Base-by-base conservation (phyloP, 2,113 vertebrate species). In the Cinclus cinclus region DNA sequence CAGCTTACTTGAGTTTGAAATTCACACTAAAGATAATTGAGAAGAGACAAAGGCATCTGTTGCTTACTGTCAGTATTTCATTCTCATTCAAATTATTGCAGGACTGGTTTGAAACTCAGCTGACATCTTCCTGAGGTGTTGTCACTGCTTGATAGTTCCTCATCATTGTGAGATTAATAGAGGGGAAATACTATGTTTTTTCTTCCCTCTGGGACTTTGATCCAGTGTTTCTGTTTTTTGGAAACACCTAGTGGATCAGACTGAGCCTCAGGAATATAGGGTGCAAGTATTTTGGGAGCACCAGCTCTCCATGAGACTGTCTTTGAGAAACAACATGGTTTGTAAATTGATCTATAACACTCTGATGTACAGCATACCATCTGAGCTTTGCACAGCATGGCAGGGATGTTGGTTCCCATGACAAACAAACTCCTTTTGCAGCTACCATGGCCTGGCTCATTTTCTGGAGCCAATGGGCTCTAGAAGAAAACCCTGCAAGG, bases 341-440 rank as follows among this genome's bases (percentile, higher is more conserved):
- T 86, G 68, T 60, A 64, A 60, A 39, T 8, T 9, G 42, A 14
- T 70, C 25, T 49, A 1, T 15, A 30, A 7, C 56, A 39, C n/a
- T 8, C 1, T 18, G 73, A 3, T 19, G 37, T 22, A 0, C 27
- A 67, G 3, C 16, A 24, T 15, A 11, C 4, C 6, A 1, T 22
- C 17, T 44, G 65, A 77, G 20, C 33, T 53, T 56, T 68, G 28
- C 28, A 44, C 18, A 30, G n/a, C 31, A 8, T 0, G 33, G 19
- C 67, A 16, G 35, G 25, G 10, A 4, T 23, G 80, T 77, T 30
- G 8, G 11, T 25, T 33, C 8, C 1, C 8, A 4, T 24, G 49
- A 7, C 56, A n/a, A 60, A 49, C 8, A 85, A 16, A 5, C 9
- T 87, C 7, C 37, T 62, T 60, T 39, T 15, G 46, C 53, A 83